phyloP scores from a whole-genome alignment of 1,140 invertebrate genomes.

The Eufriesea mexicana region DNA sequence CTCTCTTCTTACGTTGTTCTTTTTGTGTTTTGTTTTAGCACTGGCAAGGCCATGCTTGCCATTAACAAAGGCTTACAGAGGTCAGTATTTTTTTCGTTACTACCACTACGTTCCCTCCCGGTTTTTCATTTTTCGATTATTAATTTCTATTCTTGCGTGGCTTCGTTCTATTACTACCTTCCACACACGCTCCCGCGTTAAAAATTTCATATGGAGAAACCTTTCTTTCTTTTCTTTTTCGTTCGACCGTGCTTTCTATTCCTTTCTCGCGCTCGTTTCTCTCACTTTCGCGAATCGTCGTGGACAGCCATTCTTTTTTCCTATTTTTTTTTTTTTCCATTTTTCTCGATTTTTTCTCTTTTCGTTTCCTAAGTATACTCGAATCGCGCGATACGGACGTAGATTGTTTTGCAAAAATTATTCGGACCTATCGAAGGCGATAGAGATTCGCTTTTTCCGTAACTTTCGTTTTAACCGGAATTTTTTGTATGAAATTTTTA shows the following conservation, averaged over 20 bases:
- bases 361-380: too few relatives aligned
- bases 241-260: too few relatives aligned
- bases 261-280: too few relatives aligned
- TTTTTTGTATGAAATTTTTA: slow-evolving; percentile 32
- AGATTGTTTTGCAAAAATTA: neutral
- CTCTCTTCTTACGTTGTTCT: slow-evolving; percentile 82
- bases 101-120: slow-evolving; percentile 63
- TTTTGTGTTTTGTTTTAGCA: slow-evolving; percentile 87
- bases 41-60: slow-evolving; percentile 92
- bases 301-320: too few relatives aligned
- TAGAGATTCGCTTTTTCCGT: neutral
- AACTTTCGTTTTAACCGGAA: neutral
- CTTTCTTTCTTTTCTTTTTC: neutral
- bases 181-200: slow-evolving; percentile 16
- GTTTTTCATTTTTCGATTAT: slow-evolving; percentile 52
- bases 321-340: too few relatives aligned
- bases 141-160: slow-evolving; percentile 46
- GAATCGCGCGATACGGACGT: too few relatives aligned
- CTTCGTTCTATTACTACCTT: neutral
- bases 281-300: too few relatives aligned
- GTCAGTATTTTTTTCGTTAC: slow-evolving; percentile 86
- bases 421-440: too few relatives aligned
- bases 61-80: slow-evolving; percentile 94
- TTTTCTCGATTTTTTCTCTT: too few relatives aligned
- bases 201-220: slow-evolving; percentile 20